phyloP scores from a whole-genome alignment of 2,888 invertebrate genomes.

The Ashinkailepas kermadecensis region DNA sequence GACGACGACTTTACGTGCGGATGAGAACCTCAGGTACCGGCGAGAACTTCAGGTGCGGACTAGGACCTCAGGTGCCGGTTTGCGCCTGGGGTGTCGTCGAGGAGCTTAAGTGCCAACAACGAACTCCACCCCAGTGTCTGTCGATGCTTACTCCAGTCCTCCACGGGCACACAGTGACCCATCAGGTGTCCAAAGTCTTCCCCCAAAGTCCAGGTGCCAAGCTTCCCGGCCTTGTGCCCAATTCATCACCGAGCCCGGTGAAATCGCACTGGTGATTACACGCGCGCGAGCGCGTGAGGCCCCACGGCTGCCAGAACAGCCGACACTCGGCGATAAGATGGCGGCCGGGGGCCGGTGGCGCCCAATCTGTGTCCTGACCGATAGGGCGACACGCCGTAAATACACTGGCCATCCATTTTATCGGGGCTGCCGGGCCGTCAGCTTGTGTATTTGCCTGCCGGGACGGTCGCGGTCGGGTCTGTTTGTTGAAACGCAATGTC shows the following conservation, averaged over 20 bases:
- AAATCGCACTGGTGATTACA: neutral
- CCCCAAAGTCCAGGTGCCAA: too few relatives aligned
- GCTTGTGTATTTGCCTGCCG: neutral
- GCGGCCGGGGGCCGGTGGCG: neutral
- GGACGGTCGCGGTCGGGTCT: neutral
- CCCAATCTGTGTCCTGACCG: neutral
- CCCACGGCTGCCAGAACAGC: neutral
- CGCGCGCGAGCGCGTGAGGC: neutral
- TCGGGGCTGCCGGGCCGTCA: neutral
- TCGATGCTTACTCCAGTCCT: too few relatives aligned
- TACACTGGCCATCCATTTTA: slow-evolving; percentile 1
- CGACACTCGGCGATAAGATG: neutral
- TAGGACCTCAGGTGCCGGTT: too few relatives aligned
- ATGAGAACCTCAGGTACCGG: too few relatives aligned
- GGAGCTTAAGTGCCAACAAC: too few relatives aligned
- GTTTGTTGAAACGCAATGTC: neutral
- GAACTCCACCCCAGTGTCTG: too few relatives aligned
- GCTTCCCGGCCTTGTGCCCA: neutral
- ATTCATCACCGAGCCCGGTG: neutral
- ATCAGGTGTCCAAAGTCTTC: too few relatives aligned
- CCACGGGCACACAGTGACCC: too few relatives aligned
- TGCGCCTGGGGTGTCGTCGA: too few relatives aligned
- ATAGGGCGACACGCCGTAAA: slow-evolving; percentile 13
- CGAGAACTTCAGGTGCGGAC: too few relatives aligned
- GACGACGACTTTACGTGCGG: too few relatives aligned